Base-by-base conservation (phyloP, 1,140 invertebrate species). In the Pogonomyrmex barbatus region DNA sequence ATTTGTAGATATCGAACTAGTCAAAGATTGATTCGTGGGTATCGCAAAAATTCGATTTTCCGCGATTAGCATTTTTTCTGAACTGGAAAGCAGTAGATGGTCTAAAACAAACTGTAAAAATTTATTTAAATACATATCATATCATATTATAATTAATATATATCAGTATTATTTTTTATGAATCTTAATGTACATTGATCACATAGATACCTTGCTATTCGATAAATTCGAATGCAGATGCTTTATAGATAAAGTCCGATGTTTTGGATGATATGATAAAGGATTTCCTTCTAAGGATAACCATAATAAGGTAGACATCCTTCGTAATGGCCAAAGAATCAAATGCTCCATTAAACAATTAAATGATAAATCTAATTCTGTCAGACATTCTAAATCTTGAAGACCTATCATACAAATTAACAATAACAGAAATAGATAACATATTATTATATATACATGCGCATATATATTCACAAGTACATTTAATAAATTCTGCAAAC, bases 271-370 rank as follows among this genome's bases (percentile, higher is more conserved):
- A 92, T 95, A 96, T 45, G 95, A 94, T 9, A 97, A 87, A 2
- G 97, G 96, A 95, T 97, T 97, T 2, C 96, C 96, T 82, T 95
- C 93, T 10, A 97, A 90, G 79, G 95, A 96, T 9, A 97, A 75
- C 91, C 93, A 95, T 58, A 95, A 93, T 2, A 97, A 92, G 2
- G 95, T 93, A 9, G 95, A 92, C 84, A 97, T 94, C 58, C 95
- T 95, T 75, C 95, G 94, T 0, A 97, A 87, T 2, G 96, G 95
- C 88, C 95, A 93, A 1, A 97, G 92, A 14, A 93, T 89, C 45
- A 93, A 94, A 90, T 97, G 96, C 65, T 97, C 95, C n/a, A 95
- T 92, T 70, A 97, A 90, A 90, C 96, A 96, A 90, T 97, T 97
- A 50, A 96, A 95, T 0, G 96, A 96, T 14, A 97, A 88, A 94